These are phyloP conservation scores for Spilogale gracilis DNA, from an alignment of 2,113 vertebrate genomes.

Conservation along the genomic window DNA sequence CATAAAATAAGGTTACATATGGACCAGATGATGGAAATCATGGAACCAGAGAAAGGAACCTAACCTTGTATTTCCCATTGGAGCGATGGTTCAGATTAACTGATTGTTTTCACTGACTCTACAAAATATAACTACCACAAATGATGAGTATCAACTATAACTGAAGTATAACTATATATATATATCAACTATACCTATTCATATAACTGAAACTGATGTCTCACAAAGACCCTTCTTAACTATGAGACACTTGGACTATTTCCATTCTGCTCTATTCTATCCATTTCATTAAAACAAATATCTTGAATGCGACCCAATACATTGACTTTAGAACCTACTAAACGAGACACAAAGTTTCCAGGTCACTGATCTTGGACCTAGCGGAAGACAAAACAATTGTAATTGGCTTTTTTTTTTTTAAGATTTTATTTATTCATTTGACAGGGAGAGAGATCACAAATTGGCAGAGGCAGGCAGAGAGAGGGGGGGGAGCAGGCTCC, in stretches of 20 bases:
- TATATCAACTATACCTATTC: too few relatives aligned
- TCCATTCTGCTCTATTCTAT: background rate
- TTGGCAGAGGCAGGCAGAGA: too few relatives aligned
- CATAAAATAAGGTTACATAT: background rate
- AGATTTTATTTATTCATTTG: too few relatives aligned
- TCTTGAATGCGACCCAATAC: background rate
- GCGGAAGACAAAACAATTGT: background rate
- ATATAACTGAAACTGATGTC: background rate
- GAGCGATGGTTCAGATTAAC: background rate
- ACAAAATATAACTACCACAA: background rate
- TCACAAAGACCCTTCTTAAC: background rate
- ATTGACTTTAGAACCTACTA: background rate
- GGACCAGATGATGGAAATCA: background rate
- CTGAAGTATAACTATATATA: too few relatives aligned
- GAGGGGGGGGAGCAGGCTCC: too few relatives aligned
- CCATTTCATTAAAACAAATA: background rate
- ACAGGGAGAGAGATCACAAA: too few relatives aligned
- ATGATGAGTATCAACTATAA: background rate
- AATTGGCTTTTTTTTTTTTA: background rate
- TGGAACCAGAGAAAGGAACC: background rate
- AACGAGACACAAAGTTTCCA: background rate
- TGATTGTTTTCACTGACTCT: background rate
- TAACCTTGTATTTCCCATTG: background rate
- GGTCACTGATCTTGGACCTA: background rate
- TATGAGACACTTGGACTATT: background rate